Evolutionary conservation across 2,797 vertebrate genomes (phyloP), one percentile per base, ranked within the genome.

Genomic region (Nasua narica): DNA sequence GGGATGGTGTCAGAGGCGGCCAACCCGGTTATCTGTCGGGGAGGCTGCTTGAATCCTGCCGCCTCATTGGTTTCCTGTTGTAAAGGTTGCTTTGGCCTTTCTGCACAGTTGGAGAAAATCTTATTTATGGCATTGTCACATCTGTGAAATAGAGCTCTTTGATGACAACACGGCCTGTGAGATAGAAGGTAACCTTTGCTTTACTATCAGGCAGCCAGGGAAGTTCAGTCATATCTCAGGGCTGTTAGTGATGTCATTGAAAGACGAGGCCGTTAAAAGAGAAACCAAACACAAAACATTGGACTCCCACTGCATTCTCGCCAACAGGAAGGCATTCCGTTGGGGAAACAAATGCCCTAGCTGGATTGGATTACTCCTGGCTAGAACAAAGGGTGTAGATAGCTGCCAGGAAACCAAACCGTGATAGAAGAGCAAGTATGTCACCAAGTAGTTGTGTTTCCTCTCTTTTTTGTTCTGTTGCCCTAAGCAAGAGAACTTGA

Each of bases 201-300:
- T 96, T 35, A 67, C 43, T 90, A 85, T 25, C 25, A 97, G 43
- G 32, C 82, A 87, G 93, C 70, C 37, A 50, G 25, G 46, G 77
- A 70, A 87, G 32, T 76, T 78, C 54, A 90, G 40, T 70, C 83
- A 16, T 93, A 77, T 84, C 91, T 60, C 56, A 76, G 54, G 82
- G 14, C 43, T 97, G 37, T 91, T 97, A 97, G 96, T 98, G 98
- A 96, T 92, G 91, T 95, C 96, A 95, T 35, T 95, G 56, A 95
- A 97, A 96, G 92, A 37, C 67, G 15, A 87, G 54, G 35, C 70
- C 97, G 72, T 72, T 94, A 58, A 97, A 96, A 97, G 89, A 96
- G 69, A 91, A 91, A 84, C 29, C 11, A 46, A 74, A 83, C 69
- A 90, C 77, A 58, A 60, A 94, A 60, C 56, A 70, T 32, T 85